phyloP scores from a whole-genome alignment of 2,888 invertebrate species.

The Hyposoter didymator region DNA sequence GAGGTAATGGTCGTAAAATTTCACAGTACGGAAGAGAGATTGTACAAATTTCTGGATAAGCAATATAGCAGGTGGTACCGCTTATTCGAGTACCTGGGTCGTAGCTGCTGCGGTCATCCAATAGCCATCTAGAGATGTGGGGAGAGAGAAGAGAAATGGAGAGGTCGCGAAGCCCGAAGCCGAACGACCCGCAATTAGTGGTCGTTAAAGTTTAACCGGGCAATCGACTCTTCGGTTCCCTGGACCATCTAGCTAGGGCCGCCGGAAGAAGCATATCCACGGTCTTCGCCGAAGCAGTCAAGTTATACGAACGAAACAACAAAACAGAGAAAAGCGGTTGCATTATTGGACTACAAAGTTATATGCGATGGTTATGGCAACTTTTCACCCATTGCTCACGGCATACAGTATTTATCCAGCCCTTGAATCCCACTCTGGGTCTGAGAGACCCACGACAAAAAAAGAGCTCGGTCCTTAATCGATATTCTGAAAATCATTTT shows the following conservation, averaged over 20 bases:
- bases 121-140: slow-evolving; percentile 12
- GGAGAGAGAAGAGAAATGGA: slow-evolving; percentile 6
- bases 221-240: slow-evolving; percentile 51
- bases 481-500: background rate
- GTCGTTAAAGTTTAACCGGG: slow-evolving; percentile 67
- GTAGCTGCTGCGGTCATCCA: slow-evolving; percentile 43
- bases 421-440: background rate
- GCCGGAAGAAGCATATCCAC: slow-evolving; percentile 36
- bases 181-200: slow-evolving; percentile 65
- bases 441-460: background rate
- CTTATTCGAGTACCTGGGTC: slow-evolving; percentile 16
- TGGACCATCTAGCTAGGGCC: slow-evolving; percentile 15
- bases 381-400: background rate
- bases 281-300: slow-evolving; percentile 50
- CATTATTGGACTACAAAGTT: background rate
- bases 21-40: slow-evolving; percentile 21
- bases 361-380: slow-evolving; percentile 2
- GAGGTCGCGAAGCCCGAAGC: slow-evolving; percentile 54
- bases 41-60: slow-evolving; percentile 42
- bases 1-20: slow-evolving; percentile 39
- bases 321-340: slow-evolving; percentile 12
- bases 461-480: background rate
- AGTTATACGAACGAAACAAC: slow-evolving; percentile 24
- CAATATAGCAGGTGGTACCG: slow-evolving; percentile 35
- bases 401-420: background rate